Base-by-base conservation (phyloP, 2,113 vertebrate genomes). In the Sinosuthora webbiana region DNA sequence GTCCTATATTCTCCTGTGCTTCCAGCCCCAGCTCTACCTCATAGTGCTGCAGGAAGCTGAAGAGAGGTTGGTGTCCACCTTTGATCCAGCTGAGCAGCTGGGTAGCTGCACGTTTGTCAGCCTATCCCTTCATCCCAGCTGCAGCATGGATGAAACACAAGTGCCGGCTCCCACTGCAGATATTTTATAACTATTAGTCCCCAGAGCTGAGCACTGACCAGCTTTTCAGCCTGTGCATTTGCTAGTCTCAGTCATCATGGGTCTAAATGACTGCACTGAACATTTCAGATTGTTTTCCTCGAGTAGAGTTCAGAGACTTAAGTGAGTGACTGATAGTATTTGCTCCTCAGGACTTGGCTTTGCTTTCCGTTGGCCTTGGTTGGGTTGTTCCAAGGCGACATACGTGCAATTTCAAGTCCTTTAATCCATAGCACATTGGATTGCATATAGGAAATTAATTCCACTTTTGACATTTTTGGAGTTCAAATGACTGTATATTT, bases 381-480 rank as follows among this genome's bases (percentile, higher is more conserved):
- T 73, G 37, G 45, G 42, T 83, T 88, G 69, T 83, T 88, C 45
- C 67, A 88, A 62, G 75, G 94, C 77, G 88, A 82, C 23, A 84
- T 53, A 85, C 63, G 76, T 0, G 7, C 47, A 44, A 90, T 73
- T 79, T 85, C 15, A 86, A n/a, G 20, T 73, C 53, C 31, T 88
- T 93, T 87, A 79, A 94, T 87, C 24, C 28, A n/a, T 1, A 94
- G 62, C 37, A 65, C 23, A 37, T 17, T 73, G 55, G 22, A 77
- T 49, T 79, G n/a, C 62, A 50, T 45, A 33, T 27, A 60, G 75
- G 53, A 85, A 95, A 77, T 92, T 62, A 64, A 69, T 83, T 87
- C 37, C 45, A n/a, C 22, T 37, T 77, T 4, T 49, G 14, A 33
- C 23, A 62, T 57, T 45, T 88, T 62, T 79, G 53, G 57, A 64